Base-by-base conservation (phyloP, 2,888 invertebrate genomes). In the Conus canariensis region DNA sequence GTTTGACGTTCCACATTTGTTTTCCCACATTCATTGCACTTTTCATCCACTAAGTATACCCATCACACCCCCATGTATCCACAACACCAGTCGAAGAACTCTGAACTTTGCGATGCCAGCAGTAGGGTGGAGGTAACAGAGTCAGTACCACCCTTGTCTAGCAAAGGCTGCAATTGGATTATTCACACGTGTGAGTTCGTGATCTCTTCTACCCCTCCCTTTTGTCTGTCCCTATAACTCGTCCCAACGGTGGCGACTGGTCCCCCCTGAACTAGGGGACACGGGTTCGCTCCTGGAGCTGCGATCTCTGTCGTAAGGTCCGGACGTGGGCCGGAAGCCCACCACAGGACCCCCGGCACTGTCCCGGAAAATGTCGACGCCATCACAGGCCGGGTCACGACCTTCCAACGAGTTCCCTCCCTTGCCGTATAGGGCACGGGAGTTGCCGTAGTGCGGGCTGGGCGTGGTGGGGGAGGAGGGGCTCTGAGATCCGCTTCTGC, bases 301-400 rank as follows among this genome's bases (percentile, higher is more conserved):
- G 56, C 90, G 90, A 58, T 90, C 90, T 74, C 90, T 90, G 83
- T 92, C 91, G 64, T 92, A 92, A 67, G 92, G 92, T 58, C 92
- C 92, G n/a, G 91, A 90, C 12, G 92, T 89, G 19, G 92, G 92
- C 56, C 90, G 88, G 80, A 92, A 92, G 58, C 90, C 91, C 14
- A 89, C 89, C 83, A 89, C 85, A 14, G 89, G 89, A 0, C 85
- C 88, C n/a, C 30, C 74, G 6, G 87, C 60, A 8, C 86, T 87
- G 60, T 74, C 85, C 12, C 19, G 77, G 70, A 88, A 74, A 85
- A 83, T 74, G 74, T 89, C 59, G 30, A 91, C 80, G 30, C 74
- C 87, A 87, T 90, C 89, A 74, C 90, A 91, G 56, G 86, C 86
- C 14, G 91, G 87, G 59, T 91, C 91, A 1, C 56, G 60, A 16